Evolutionary conservation across 2,888 invertebrate genomes (phyloP).

Genomic region (Athetis lepigone): DNA sequence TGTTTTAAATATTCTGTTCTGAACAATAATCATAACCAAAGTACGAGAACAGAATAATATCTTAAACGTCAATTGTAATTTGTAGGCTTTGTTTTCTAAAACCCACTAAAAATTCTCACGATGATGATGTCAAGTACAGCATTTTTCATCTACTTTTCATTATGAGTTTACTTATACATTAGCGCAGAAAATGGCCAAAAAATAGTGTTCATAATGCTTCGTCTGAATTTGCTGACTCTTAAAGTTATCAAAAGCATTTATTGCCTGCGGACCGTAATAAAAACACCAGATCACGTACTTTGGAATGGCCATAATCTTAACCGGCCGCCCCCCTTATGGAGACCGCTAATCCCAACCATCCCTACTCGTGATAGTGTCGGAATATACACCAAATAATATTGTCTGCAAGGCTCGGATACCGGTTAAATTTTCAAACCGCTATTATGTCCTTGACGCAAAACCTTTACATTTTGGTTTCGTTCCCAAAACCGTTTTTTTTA

Average conservation of each 20-base stretch:
- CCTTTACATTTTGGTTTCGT: no score
- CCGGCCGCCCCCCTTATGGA: slow-evolving; percentile 32
- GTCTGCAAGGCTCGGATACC: no score
- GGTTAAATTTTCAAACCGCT: no score
- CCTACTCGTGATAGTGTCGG: slow-evolving; percentile 35
- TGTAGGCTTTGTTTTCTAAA: slow-evolving; percentile 7
- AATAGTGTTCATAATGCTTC: slow-evolving; percentile 48
- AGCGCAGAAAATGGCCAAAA: slow-evolving; percentile 30
- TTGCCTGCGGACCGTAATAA: slow-evolving; percentile 68
- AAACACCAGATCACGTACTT: slow-evolving; percentile 74
- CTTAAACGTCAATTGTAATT: slow-evolving; percentile 16
- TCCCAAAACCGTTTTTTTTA: no score
- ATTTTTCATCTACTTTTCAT: slow-evolving; percentile 32
- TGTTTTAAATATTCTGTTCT: slow-evolving; percentile 15
- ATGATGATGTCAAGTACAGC: slow-evolving; percentile 10
- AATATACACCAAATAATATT: slow-evolving; percentile 41
- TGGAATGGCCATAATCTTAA: slow-evolving; percentile 67
- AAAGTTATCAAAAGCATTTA: slow-evolving; percentile 64
- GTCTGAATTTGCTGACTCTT: slow-evolving; percentile 53
- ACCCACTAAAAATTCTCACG: slow-evolving; percentile 27
- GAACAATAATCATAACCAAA: no score
- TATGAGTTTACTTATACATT: slow-evolving; percentile 31
- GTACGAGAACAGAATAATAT: not conserved
- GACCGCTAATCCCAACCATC: slow-evolving; percentile 62
- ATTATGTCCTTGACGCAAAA: no score